These are phyloP conservation scores for Apocheima hispidaria DNA, from an alignment of 2,888 invertebrate species.

Conservation along the genomic window DNA sequence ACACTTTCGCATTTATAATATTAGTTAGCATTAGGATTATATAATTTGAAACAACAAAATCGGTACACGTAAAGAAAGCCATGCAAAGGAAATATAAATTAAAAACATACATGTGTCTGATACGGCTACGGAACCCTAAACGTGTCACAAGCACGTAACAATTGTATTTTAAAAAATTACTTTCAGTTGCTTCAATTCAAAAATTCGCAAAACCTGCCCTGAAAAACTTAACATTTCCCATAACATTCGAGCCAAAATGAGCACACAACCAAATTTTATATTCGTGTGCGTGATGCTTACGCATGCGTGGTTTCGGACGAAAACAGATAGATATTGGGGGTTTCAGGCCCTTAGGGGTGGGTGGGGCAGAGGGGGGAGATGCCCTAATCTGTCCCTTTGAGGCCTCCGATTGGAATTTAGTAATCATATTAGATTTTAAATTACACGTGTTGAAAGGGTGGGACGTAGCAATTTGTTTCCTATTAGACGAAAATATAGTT, in stretches of 20 bases:
- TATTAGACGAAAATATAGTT: conserved; percentile 63
- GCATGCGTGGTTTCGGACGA: conserved; percentile 82
- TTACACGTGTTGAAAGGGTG: conserved; percentile 80
- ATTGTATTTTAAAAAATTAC: too few relatives aligned
- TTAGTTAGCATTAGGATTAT: too few relatives aligned
- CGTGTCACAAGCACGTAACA: too few relatives aligned
- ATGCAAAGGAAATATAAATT: too few relatives aligned
- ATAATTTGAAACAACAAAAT: too few relatives aligned
- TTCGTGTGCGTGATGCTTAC: conserved; percentile 77
- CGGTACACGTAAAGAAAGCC: too few relatives aligned
- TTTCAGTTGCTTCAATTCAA: not conserved
- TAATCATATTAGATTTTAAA: conserved; percentile 86
- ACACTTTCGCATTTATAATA: too few relatives aligned
- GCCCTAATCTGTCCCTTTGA: conserved; percentile 85
- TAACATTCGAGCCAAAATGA: conserved; percentile 5
- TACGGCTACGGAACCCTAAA: too few relatives aligned
- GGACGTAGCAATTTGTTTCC: conserved; percentile 75
- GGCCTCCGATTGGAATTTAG: conserved; percentile 84
- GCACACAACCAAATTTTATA: conserved; percentile 21
- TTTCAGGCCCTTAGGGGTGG: conserved; percentile 72
- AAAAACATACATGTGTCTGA: too few relatives aligned
- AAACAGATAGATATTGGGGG: conserved; percentile 84
- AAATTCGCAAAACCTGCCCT: not conserved
- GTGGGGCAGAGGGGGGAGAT: conserved; percentile 56
- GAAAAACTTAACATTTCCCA: not conserved